These are phyloP conservation scores for Cheilosia grossa DNA, from an alignment of 2,888 invertebrate species.

Conservation along the genomic window DNA sequence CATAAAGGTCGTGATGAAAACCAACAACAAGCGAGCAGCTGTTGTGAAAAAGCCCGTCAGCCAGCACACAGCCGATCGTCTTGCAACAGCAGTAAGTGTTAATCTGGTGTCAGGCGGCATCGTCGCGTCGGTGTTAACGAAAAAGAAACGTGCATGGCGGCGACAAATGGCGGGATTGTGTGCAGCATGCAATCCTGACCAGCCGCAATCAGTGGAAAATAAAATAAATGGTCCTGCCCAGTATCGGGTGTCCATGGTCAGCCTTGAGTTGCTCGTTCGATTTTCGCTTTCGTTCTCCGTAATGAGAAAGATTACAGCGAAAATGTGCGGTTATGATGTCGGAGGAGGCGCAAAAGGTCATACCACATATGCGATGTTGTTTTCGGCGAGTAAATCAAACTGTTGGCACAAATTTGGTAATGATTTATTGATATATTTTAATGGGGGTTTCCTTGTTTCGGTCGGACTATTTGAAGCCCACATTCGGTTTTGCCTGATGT, in stretches of 20 bases:
- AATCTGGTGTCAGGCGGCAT: slow-evolving; percentile 56
- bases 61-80: not conserved
- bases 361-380: slow-evolving; percentile 11
- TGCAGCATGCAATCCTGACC: slow-evolving; percentile 64
- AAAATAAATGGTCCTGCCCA: slow-evolving; percentile 27
- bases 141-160: slow-evolving; percentile 19
- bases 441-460: not conserved
- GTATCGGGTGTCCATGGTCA: not conserved
- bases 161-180: slow-evolving; percentile 54
- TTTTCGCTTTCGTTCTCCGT: slow-evolving; percentile 60
- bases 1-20: slow-evolving; percentile 50
- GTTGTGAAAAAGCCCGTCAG: slow-evolving; percentile 63
- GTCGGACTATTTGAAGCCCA: not conserved
- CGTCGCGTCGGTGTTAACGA: slow-evolving; percentile 25
- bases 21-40: slow-evolving; percentile 54
- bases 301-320: slow-evolving; percentile 57
- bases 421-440: not conserved
- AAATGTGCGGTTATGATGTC: slow-evolving; percentile 25
- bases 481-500: not conserved
- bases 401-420: slow-evolving; percentile 30
- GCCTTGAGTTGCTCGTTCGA: slow-evolving; percentile 43
- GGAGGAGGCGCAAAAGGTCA: not conserved
- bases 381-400: slow-evolving; percentile 38
- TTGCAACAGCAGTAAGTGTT: slow-evolving; percentile 51
- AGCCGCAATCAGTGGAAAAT: slow-evolving; percentile 39